Evolutionary conservation across 1,140 invertebrate genomes (phyloP).

Genomic region (Leptopilina clavipes): DNA sequence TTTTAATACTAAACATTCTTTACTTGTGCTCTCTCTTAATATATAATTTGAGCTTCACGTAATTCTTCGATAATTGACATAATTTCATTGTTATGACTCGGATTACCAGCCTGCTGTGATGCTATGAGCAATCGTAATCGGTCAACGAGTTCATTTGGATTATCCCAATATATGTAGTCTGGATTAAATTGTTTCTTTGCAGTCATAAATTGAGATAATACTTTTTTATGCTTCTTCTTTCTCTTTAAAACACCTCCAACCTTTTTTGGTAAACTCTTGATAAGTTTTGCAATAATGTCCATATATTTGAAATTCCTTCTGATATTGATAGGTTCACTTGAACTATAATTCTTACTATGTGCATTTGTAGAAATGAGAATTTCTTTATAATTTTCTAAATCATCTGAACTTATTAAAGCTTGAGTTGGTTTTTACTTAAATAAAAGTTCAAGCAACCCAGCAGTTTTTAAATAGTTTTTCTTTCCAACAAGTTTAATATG

Average conservation of each 20-base stretch:
- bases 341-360: no score
- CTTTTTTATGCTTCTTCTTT: neutral
- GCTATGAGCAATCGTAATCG: no score
- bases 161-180: no score
- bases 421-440: neutral
- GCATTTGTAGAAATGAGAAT: neutral
- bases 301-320: neutral
- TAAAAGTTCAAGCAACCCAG: no score
- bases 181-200: no score
- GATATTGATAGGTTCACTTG: neutral
- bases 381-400: slow-evolving; percentile 2
- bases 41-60: no score
- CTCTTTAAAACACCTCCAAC: neutral
- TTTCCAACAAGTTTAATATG: neutral
- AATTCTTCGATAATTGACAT: no score
- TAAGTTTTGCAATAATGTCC: neutral
- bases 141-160: no score
- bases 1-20: no score
- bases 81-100: no score
- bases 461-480: neutral
- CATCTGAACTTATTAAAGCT: neutral
- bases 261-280: neutral
- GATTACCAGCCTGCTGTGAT: no score
- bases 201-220: neutral
- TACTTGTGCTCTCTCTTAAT: no score